Evolutionary conservation across 2,113 vertebrate species (phyloP).

Genomic region (Globicephala melas): DNA sequence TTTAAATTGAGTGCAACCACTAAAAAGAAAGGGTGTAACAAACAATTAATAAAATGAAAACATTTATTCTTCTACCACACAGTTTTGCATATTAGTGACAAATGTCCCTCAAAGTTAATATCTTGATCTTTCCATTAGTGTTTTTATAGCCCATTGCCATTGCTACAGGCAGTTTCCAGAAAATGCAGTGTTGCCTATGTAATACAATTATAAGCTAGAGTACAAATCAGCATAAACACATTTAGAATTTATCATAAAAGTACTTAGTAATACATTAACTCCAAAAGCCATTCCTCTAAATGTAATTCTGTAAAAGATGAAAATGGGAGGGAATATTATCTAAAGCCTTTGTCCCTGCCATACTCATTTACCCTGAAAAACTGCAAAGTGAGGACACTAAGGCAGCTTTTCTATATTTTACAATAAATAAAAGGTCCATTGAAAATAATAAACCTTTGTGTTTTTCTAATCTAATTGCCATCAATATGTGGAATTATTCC

Average conservation of each 20-base stretch:
- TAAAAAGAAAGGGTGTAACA: not conserved
- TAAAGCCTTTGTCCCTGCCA: not conserved
- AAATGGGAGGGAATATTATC: slow-evolving; percentile 1
- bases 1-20: not conserved
- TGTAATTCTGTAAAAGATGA: not conserved
- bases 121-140: not conserved
- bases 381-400: slow-evolving; percentile 34
- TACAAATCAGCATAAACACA: slow-evolving; percentile 5
- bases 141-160: not conserved
- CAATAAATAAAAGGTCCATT: slow-evolving; percentile 48
- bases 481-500: slow-evolving; percentile 26
- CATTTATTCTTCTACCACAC: not conserved
- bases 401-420: slow-evolving; percentile 47
- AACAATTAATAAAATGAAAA: not conserved
- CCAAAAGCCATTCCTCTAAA: not conserved
- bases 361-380: slow-evolving; percentile 32
- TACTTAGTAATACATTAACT: slow-evolving; percentile 2
- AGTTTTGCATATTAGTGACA: not conserved
- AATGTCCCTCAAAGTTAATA: not conserved
- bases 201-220: not conserved
- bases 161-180: not conserved
- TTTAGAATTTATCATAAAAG: slow-evolving; percentile 23
- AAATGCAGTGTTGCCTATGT: not conserved
- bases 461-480: slow-evolving; percentile 48
- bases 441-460: slow-evolving; percentile 35